phyloP scores from a whole-genome alignment of 2,113 vertebrate species.

The Xenopus borealis region DNA sequence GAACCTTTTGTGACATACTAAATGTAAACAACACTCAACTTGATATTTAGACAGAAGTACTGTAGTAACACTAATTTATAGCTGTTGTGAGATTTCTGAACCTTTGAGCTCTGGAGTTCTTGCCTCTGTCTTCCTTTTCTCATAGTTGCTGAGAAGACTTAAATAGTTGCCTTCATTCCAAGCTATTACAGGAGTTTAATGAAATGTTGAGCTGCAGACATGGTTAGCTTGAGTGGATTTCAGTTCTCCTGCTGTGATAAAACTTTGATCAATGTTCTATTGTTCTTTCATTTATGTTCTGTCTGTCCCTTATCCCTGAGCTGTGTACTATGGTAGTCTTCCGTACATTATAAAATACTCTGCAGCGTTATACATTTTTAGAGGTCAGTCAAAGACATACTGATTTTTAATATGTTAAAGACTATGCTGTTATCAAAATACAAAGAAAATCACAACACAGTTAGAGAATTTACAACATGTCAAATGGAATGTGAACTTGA shows the following conservation, averaged over 20 bases:
- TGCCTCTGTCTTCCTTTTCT: constrained; percentile 49
- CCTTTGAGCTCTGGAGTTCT: background rate
- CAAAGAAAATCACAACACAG: too few species aligned
- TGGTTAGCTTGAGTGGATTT: constrained; percentile 54
- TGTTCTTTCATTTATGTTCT: constrained; percentile 62
- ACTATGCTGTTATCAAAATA: too few species aligned
- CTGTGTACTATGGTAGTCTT: background rate
- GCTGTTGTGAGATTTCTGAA: background rate
- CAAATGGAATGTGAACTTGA: too few species aligned
- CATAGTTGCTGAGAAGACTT: constrained; percentile 53
- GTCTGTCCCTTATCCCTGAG: constrained; percentile 29
- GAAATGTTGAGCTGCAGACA: constrained; percentile 55
- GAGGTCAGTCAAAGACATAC: background rate
- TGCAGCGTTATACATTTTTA: background rate
- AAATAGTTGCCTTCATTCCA: constrained; percentile 54
- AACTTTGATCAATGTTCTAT: constrained; percentile 65
- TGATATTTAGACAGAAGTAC: constrained; percentile 15
- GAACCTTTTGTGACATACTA: constrained; percentile 16
- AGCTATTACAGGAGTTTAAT: constrained; percentile 61
- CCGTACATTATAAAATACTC: background rate
- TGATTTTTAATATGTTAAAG: background rate
- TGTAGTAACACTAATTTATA: constrained; percentile 11
- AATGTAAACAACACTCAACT: constrained; percentile 20
- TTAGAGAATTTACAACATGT: too few species aligned
- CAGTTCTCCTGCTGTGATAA: constrained; percentile 65